These are phyloP conservation scores for Corydoras sp. DNA, from an alignment of 2,113 vertebrate species.

Conservation along the genomic window DNA sequence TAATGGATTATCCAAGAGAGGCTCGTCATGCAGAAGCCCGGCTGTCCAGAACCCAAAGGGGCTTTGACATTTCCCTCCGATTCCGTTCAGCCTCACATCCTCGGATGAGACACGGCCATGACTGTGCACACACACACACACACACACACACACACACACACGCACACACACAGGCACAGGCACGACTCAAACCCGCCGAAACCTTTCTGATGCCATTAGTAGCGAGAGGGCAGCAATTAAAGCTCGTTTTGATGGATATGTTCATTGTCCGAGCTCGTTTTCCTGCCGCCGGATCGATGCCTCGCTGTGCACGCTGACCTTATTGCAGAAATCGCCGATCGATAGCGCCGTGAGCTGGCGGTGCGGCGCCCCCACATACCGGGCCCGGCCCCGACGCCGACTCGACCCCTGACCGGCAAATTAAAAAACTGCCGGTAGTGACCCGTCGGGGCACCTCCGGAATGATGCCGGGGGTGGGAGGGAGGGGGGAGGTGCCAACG, in stretches of 20 bases:
- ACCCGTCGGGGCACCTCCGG: slow-evolving; percentile 42
- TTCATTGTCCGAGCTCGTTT: slow-evolving; percentile 37
- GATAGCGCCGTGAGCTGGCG: slow-evolving; percentile 30
- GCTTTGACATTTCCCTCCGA: slow-evolving; percentile 22
- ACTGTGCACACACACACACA: background rate
- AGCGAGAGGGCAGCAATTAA: slow-evolving; percentile 47
- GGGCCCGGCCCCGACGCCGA: slow-evolving; percentile 27
- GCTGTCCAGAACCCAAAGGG: slow-evolving; percentile 5
- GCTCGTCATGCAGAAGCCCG: slow-evolving; percentile 2
- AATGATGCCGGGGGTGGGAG: background rate
- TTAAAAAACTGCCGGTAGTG: slow-evolving; percentile 61
- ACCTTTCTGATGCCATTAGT: slow-evolving; percentile 50
- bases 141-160: slow-evolving; percentile 5
- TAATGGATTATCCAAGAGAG: slow-evolving; percentile 7
- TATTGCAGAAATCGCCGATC: slow-evolving; percentile 37
- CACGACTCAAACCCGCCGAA: slow-evolving; percentile 20
- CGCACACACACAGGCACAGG: too few species aligned
- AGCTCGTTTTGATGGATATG: slow-evolving; percentile 44
- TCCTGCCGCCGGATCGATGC: slow-evolving; percentile 40
- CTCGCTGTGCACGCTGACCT: slow-evolving; percentile 32
- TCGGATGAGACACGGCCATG: background rate
- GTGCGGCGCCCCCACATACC: slow-evolving; percentile 26
- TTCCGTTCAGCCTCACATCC: background rate
- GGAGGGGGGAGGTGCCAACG: too few species aligned
- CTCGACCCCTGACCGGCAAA: slow-evolving; percentile 57